Percentiles rank a stretch among this genome's conserved stretches.
Evolutionary conservation across 92 coral and sea anemone species (phyloP).

Genomic region (Anthopleura xanthogrammica): DNA sequence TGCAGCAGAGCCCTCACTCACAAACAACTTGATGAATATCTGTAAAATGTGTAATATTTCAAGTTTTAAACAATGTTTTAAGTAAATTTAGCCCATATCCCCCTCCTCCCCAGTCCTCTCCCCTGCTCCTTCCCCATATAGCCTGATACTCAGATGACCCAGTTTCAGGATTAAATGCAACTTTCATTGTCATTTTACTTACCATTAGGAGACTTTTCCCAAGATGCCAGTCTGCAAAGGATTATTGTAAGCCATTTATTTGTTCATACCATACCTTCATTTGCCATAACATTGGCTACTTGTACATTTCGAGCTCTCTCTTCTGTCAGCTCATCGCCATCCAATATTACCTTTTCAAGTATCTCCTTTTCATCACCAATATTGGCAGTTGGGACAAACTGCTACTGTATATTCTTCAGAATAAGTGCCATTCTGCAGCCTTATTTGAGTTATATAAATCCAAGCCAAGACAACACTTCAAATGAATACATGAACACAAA

Average conservation of each 20-base stretch:
- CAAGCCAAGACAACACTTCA: constrained; percentile 40
- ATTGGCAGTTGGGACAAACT: constrained; percentile 28
- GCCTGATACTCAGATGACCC: too few relatives aligned
- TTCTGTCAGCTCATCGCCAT: constrained; percentile 58
- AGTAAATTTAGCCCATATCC: too few relatives aligned
- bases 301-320: constrained; percentile 57
- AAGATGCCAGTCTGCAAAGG: constrained; percentile 69
- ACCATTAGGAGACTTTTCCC: constrained; percentile 34
- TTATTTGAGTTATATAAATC: constrained; percentile 29
- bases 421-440: constrained; percentile 50
- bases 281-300: constrained; percentile 49
- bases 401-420: constrained; percentile 25
- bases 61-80: too few relatives aligned
- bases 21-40: constrained; percentile 46
- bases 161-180: not conserved
- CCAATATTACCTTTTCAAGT: constrained; percentile 20
- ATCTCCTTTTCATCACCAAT: constrained; percentile 29
- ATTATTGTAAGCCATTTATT: constrained; percentile 30
- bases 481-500: not conserved
- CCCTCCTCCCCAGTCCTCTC: too few relatives aligned
- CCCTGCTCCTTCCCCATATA: too few relatives aligned
- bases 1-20: constrained; percentile 51
- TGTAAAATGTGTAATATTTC: not conserved
- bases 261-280: constrained; percentile 29
- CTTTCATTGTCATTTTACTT: not conserved